Conservation (phyloP, 2,113 vertebrate species). For the Ammodytes dubius region DNA sequence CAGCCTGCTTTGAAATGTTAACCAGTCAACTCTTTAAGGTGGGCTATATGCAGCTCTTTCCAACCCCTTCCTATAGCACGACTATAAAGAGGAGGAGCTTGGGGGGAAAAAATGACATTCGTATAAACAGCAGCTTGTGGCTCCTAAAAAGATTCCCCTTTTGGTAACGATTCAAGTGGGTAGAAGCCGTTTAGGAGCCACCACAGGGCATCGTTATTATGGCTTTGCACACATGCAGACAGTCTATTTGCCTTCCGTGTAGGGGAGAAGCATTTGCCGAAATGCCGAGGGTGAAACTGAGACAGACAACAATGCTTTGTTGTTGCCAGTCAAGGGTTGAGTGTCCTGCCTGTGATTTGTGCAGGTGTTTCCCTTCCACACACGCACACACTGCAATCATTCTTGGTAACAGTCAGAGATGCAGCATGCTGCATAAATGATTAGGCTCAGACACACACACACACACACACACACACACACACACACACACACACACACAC, state of each 20-base stretch:
- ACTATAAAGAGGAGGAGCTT: conserved; percentile 19
- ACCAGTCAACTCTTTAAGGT: conserved; percentile 33
- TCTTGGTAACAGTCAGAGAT: background rate
- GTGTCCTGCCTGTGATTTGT: conserved; percentile 35
- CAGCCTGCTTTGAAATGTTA: conserved; percentile 61
- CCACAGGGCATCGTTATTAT: background rate
- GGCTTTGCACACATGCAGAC: conserved; percentile 2
- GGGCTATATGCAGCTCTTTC: conserved; percentile 9
- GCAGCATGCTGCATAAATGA: conserved; percentile 13
- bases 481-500: background rate
- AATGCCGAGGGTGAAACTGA: conserved; percentile 9
- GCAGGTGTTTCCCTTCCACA: conserved; percentile 35
- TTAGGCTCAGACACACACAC: background rate
- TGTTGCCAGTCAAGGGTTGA: conserved; percentile 1
- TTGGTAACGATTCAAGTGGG: background rate
- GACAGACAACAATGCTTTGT: conserved; percentile 7
- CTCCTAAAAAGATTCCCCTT: background rate
- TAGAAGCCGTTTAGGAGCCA: background rate
- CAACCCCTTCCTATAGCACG: conserved; percentile 11
- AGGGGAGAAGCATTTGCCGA: conserved; percentile 9
- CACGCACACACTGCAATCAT: background rate
- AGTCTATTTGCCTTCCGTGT: conserved; percentile 26
- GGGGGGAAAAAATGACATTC: background rate
- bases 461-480: background rate
- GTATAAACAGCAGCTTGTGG: background rate